Base-by-base conservation (phyloP, 2,113 vertebrate species). In the Oreotragus oreotragus region DNA sequence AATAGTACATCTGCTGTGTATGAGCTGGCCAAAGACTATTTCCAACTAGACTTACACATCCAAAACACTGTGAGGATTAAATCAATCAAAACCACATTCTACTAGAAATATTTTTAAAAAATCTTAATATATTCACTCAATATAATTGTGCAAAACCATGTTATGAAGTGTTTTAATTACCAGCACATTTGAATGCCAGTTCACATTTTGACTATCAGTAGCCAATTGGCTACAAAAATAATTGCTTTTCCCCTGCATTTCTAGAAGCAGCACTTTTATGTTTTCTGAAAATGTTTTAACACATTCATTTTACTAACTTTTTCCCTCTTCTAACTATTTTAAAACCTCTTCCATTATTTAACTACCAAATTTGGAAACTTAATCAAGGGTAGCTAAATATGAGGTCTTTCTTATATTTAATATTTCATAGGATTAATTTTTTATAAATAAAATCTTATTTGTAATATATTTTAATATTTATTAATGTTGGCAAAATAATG, bases 1-100 rank as follows among this genome's bases (percentile, higher is more conserved):
- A 95, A 97, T 97, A 91, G n/a, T 83, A 17, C 96, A 97, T 96
- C 96, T 96, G 96, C 66, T 96, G 36, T 27, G 0, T 14, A 33
- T 3, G 12, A 93, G 66, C 30, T 19, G 51, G 94, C 96, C 97
- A 96, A 80, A 91, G 76, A 64, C 51, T 81, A 36, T 88, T 94
- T 90, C 81, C 89, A 96, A 53, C 60, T 14, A 94, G 51, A 85
- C 70, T 70, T 77, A 36, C 1, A 57, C 83, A 84, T 51, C 45
- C 73, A 91, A 85, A 93, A 64, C 25, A 53, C 43, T 84, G n/a
- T 53, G n/a, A 92, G 43, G 39, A 94, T 57, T 66, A 86, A 85
- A 88, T 96, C 76, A 86, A 87, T 97, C 79, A 87, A 83, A 96
- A 14, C 28, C 86, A 60, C 47, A 80, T 64, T 91, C 58, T 84